These are phyloP conservation scores for Lemur catta DNA, from an alignment of 2,797 vertebrate species.

Conservation along the genomic window DNA sequence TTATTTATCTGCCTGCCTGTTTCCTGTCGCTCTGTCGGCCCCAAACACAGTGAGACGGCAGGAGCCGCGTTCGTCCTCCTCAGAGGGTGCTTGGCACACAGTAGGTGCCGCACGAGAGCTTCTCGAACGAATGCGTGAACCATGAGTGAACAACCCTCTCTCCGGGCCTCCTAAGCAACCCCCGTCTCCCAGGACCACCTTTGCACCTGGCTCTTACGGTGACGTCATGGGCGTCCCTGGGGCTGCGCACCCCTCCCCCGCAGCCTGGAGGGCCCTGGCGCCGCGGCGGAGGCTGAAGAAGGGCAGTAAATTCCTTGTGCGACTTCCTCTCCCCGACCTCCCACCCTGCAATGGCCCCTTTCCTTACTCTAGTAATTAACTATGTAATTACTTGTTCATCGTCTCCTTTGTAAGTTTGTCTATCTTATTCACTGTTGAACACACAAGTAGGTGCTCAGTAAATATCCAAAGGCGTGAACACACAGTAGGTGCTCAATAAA, in stretches of 20 bases:
- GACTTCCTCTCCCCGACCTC: not conserved
- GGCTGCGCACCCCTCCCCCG: too few species aligned
- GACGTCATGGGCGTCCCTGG: not conserved
- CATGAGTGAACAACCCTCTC: not conserved
- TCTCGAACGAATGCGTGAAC: not conserved
- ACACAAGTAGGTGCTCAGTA: not conserved
- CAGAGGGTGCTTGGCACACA: not conserved
- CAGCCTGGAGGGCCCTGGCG: not conserved
- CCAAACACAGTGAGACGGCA: not conserved
- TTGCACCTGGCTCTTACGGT: not conserved
- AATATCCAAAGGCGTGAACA: not conserved
- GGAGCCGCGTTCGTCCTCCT: not conserved
- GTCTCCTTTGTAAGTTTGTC: not conserved
- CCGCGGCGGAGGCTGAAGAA: not conserved
- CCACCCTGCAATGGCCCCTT: not conserved
- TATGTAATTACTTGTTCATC: not conserved
- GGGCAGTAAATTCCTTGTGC: not conserved
- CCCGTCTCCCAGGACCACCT: not conserved
- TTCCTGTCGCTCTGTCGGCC: not conserved
- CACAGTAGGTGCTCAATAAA: slow-evolving; percentile 5
- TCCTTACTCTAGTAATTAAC: not conserved
- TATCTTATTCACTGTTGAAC: not conserved
- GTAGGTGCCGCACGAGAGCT: not conserved
- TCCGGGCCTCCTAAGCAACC: not conserved
- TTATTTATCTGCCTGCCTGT: not conserved